Conservation (phyloP, 2,888 invertebrate genomes). For the Eupithecia subfuscata region DNA sequence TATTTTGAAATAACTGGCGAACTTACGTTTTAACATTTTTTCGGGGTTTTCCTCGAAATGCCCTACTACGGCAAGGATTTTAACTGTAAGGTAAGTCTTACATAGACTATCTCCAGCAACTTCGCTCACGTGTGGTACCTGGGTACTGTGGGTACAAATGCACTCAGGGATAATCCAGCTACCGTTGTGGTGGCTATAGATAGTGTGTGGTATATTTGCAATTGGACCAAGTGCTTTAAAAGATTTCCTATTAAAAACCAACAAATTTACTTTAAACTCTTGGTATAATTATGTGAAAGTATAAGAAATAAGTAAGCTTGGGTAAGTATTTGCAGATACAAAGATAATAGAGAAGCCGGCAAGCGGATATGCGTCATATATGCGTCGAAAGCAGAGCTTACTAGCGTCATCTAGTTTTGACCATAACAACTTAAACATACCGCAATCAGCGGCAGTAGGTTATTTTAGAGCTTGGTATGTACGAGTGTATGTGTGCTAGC, state of each 20-base stretch:
- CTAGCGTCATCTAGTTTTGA: not conserved
- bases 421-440: not conserved
- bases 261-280: too few relatives aligned
- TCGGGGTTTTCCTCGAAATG: not conserved
- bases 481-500: not conserved
- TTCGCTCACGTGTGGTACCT: not conserved
- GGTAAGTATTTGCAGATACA: too few relatives aligned
- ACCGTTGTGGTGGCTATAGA: not conserved
- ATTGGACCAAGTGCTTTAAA: not conserved
- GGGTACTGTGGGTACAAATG: not conserved
- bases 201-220: not conserved
- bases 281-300: too few relatives aligned
- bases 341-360: not conserved
- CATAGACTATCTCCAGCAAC: not conserved
- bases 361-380: not conserved
- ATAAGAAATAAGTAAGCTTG: too few relatives aligned
- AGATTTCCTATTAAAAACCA: not conserved
- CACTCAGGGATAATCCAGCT: not conserved
- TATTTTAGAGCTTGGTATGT: not conserved
- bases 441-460: too few relatives aligned
- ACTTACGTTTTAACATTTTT: constrained; percentile 1
- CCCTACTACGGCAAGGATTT: not conserved
- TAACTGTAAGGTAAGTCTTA: not conserved
- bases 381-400: not conserved
- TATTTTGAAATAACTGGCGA: not conserved